Percentiles rank a stretch among this genome's conserved stretches.
These are phyloP conservation scores for Zoanthus gigantus DNA, from an alignment of 92 coral and sea anemone genomes.

Conservation along the genomic window DNA sequence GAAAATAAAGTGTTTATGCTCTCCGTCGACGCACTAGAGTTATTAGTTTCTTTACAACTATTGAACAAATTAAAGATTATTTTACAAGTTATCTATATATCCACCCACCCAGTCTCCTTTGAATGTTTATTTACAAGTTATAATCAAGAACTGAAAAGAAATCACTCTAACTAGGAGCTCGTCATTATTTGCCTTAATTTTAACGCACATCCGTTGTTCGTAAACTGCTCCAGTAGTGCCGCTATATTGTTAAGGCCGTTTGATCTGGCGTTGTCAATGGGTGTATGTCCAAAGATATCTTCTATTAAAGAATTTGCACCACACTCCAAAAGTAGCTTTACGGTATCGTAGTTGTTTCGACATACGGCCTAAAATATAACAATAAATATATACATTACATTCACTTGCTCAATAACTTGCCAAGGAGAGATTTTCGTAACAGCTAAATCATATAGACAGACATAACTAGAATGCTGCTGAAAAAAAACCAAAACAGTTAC, in stretches of 20 bases:
- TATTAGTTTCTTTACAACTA: no score
- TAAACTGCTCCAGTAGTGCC: slow-evolving; percentile 68
- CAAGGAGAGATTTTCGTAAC: background rate
- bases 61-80: no score
- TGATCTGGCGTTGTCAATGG: slow-evolving; percentile 82
- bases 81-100: no score
- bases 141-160: no score
- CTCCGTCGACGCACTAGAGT: no score
- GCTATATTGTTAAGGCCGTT: slow-evolving; percentile 65
- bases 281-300: slow-evolving; percentile 87
- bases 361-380: slow-evolving; percentile 80
- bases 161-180: background rate
- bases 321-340: slow-evolving; percentile 75
- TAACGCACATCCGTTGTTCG: slow-evolving; percentile 15
- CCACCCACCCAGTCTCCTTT: no score
- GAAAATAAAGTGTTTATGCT: no score
- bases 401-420: background rate
- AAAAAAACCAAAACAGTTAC: no score
- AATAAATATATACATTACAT: no score
- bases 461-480: no score
- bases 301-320: slow-evolving; percentile 69
- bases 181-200: slow-evolving; percentile 7
- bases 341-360: slow-evolving; percentile 84
- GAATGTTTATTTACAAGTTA: no score
- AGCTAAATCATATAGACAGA: no score